Base-by-base conservation (phyloP, 2,888 invertebrate genomes). In the Drosophila cognata region DNA sequence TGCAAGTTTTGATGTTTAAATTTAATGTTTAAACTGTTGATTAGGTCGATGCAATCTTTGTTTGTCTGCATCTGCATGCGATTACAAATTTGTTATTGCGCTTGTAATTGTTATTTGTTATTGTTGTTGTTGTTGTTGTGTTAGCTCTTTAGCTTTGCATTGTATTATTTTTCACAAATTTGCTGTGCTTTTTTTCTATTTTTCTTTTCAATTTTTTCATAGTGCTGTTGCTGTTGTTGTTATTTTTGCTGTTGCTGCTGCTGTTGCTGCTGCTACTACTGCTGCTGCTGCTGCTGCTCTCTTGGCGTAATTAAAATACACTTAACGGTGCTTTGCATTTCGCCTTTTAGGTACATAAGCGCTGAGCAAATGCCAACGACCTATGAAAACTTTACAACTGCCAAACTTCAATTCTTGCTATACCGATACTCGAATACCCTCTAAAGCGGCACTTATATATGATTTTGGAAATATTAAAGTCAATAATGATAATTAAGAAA, bases 261-360 rank as follows among this genome's bases (percentile, higher is more conserved):
- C 4, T 67, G 1, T 11, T 43, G n/a, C 11, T 57, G 64, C 62
- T 70, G 43, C 48, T 63, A 38, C 11, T 35, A 41, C 25, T 63
- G 63, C 6, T 55, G 48, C 11, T 50, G 51, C 60, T 64, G 48
- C 29, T 50, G 55, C 13, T 68, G 50, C 33, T 46, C 57, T 60
- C 64, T 70, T 74, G 67, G 52, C 73, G 73, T 79, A 82, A 82
- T 82, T 82, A 82, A 82, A 82, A 82, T 82, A 71, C 79, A 62
- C 81, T 82, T 82, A 82, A 82, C 86, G 86, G 82, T 67, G 69
- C 79, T 85, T 84, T 81, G 84, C 81, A 81, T 84, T 81, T 75
- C 56, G 56, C 67, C 69, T 73, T 64, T 65, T 70, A 51, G 52
- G 35, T 43, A 57, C 41, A 57, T 60, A 66, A 50, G 36, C 57